Conservation (phyloP, 2,113 vertebrate species). For the Aptenodytes forsteri region DNA sequence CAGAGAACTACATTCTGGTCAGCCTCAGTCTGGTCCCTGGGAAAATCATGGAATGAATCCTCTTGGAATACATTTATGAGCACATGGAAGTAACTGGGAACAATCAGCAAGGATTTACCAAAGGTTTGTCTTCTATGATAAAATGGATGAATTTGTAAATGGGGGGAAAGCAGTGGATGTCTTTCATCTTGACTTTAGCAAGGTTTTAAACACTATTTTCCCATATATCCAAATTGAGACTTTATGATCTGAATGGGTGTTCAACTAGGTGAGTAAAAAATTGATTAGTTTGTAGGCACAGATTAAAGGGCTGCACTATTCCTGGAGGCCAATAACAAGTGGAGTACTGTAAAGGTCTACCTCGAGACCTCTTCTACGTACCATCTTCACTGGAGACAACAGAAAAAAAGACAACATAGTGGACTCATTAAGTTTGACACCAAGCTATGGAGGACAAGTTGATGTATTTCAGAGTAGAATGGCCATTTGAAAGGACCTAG, state of each 20-base stretch:
- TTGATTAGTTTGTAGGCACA: not conserved
- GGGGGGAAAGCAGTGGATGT: not conserved
- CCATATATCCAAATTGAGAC: not conserved
- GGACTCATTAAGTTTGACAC: not conserved
- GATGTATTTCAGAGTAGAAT: not conserved
- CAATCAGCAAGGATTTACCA: not conserved
- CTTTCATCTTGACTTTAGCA: not conserved
- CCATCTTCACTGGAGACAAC: not conserved
- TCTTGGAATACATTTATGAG: not conserved
- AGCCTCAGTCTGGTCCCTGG: not conserved
- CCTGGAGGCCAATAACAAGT: not conserved
- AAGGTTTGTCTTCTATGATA: not conserved
- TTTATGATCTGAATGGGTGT: not conserved
- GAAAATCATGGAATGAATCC: not conserved
- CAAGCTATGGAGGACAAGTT: not conserved
- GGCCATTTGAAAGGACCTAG: not conserved
- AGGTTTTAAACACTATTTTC: not conserved
- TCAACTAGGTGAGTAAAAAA: not conserved
- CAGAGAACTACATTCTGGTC: not conserved
- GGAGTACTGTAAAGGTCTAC: not conserved
- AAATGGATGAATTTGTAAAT: not conserved
- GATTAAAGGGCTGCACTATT: not conserved
- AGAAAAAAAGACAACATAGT: not conserved
- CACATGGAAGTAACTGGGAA: not conserved
- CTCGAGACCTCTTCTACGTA: not conserved